Percentiles rank a stretch among this genome's conserved stretches.
Evolutionary conservation across 2,888 invertebrate genomes (phyloP).

Genomic region (Dyspetes luteomarginatus): DNA sequence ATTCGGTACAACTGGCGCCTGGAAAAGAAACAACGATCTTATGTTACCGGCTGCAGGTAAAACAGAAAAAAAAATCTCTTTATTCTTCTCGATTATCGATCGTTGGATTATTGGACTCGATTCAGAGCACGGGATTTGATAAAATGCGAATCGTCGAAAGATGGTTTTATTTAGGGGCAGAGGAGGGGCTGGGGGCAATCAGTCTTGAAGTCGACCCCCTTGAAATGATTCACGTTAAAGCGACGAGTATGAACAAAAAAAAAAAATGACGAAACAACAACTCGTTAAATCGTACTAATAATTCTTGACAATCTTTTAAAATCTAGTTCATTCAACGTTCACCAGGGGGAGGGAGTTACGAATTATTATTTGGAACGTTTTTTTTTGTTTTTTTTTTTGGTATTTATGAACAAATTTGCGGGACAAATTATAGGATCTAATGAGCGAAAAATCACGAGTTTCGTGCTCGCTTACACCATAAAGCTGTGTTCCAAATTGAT

Average conservation of each 20-base stretch:
- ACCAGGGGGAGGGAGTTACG: conserved; percentile 2
- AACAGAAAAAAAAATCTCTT: background rate
- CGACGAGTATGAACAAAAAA: too few species aligned
- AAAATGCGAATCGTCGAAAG: background rate
- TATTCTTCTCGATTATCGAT: background rate
- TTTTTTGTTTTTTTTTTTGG: too few species aligned
- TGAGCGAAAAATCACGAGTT: conserved; percentile 56
- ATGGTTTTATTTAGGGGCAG: background rate
- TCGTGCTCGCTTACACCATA: conserved; percentile 75
- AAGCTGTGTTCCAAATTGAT: conserved; percentile 75
- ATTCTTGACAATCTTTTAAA: background rate
- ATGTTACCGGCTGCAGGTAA: conserved; percentile 15
- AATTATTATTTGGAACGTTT: conserved; percentile 43
- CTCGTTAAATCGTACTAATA: background rate
- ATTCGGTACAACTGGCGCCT: conserved; percentile 72
- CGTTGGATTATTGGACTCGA: conserved; percentile 1
- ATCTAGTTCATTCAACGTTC: conserved; percentile 32
- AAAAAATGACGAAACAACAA: too few species aligned
- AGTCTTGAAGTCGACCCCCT: conserved; percentile 24
- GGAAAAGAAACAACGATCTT: conserved; percentile 35
- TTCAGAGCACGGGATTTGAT: background rate
- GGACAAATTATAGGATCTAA: background rate
- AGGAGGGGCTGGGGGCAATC: conserved; percentile 6
- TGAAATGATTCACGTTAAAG: conserved; percentile 10
- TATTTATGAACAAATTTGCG: background rate